These are phyloP conservation scores for Thaleichthys pacificus DNA, from an alignment of 2,797 vertebrate species.

Conservation along the genomic window DNA sequence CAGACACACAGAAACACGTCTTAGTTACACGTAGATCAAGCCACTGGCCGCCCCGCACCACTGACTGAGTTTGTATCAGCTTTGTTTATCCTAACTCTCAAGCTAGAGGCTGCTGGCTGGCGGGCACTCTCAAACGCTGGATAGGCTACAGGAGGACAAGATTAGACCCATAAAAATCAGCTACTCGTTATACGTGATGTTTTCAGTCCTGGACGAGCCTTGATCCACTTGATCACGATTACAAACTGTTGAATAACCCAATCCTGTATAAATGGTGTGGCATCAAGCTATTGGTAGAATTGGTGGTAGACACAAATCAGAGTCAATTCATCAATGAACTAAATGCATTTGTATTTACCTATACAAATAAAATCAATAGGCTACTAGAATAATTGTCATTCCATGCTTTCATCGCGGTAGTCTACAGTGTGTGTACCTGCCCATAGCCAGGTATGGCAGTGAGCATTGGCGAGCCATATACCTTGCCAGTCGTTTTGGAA, in stretches of 20 bases:
- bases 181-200: not conserved
- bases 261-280: no score
- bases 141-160: not conserved
- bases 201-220: not conserved
- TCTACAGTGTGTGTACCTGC: not conserved
- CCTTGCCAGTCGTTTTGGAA: not conserved
- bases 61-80: conserved; percentile 39
- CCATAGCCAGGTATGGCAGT: no score
- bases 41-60: conserved; percentile 47
- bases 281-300: not conserved
- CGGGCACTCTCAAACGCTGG: no score
- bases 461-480: not conserved
- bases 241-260: not conserved
- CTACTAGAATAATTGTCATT: not conserved
- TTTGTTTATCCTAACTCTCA: conserved; percentile 39
- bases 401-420: not conserved
- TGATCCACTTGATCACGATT: not conserved
- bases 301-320: not conserved
- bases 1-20: conserved; percentile 46
- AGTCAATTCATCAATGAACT: not conserved
- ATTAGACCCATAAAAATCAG: not conserved
- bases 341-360: not conserved
- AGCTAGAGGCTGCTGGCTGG: conserved; percentile 27
- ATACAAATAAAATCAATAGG: not conserved
- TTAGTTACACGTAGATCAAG: conserved; percentile 46